Evolutionary conservation across 1,140 invertebrate species (phyloP), one percentile per base, ranked within the genome.

Genomic region (Propsilocerus akamusi): DNA sequence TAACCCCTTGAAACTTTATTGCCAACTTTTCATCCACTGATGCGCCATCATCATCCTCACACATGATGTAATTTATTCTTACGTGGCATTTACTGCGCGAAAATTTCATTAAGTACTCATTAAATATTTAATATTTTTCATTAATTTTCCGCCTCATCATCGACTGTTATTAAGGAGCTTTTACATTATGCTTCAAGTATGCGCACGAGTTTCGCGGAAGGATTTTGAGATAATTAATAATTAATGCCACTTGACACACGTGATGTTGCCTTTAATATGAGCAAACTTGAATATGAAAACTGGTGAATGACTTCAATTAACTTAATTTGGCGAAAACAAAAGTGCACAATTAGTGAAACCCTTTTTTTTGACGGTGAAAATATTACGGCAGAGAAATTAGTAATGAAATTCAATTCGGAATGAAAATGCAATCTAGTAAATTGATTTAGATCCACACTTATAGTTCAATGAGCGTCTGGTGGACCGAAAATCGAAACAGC

Each of bases 81-180:
- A n/a, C n/a, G n/a, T n/a, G n/a, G n/a, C n/a, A n/a, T n/a, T 11
- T 30, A 20, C 34, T 20, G 17, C 34, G 34, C 22, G 34, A 41
- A 41, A 41, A 41, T 41, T 41, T 41, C 34, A 41, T 41, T 41
- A 41, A 41, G 34, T 41, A 17, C 34, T 41, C 34, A 41, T 41
- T 41, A 41, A 41, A 41, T 41, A 41, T 41, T 41, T 41, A 41
- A 41, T 41, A 41, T 41, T 41, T 41, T 41, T 41, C 34, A 41
- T 41, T 41, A 41, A 41, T 41, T 41, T 41, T 41, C 34, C 17
- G 14, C 34, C 22, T 41, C 34, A 41, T 41, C 34, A 41, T 41
- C 34, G 34, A n/a, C 22, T 41, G 34, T 41, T 20, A 41, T 41
- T 41, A 41, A 41, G 34, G 14, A 7, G 22, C 34, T 20, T 41